Conservation (phyloP, 2,797 vertebrate genomes). For the Anas bernieri region DNA sequence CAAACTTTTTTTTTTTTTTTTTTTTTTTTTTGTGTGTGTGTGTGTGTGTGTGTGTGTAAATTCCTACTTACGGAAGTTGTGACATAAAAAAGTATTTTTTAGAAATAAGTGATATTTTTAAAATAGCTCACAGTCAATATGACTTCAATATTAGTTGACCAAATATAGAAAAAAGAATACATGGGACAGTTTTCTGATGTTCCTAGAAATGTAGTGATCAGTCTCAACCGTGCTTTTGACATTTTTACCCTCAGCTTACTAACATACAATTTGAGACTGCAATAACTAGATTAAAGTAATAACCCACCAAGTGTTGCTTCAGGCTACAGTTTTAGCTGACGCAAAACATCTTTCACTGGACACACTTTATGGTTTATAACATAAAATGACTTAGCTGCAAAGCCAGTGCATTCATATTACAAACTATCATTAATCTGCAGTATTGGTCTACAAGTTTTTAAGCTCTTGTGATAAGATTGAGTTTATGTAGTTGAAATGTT, state of each 20-base stretch:
- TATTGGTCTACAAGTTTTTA: not conserved
- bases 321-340: constrained; percentile 74
- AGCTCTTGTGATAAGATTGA: not conserved
- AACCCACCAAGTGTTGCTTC: constrained; percentile 70
- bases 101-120: not conserved
- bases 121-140: not conserved
- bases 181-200: not conserved
- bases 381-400: constrained; percentile 59
- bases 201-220: constrained; percentile 66
- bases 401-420: constrained; percentile 49
- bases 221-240: constrained; percentile 56
- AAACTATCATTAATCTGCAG: constrained; percentile 24
- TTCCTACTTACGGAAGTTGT: not conserved
- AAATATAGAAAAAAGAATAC: not conserved
- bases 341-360: constrained; percentile 77
- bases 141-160: not conserved
- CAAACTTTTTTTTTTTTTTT: not conserved
- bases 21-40: too few relatives aligned
- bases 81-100: not conserved
- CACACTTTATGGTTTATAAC: constrained; percentile 60
- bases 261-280: constrained; percentile 74
- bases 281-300: constrained; percentile 80
- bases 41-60: not conserved
- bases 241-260: constrained; percentile 66
- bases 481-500: not conserved